Percentiles rank a stretch among this genome's conserved stretches.
phyloP scores from a whole-genome alignment of 2,888 invertebrate species.

The Galeopsomyia nigrocyanea region DNA sequence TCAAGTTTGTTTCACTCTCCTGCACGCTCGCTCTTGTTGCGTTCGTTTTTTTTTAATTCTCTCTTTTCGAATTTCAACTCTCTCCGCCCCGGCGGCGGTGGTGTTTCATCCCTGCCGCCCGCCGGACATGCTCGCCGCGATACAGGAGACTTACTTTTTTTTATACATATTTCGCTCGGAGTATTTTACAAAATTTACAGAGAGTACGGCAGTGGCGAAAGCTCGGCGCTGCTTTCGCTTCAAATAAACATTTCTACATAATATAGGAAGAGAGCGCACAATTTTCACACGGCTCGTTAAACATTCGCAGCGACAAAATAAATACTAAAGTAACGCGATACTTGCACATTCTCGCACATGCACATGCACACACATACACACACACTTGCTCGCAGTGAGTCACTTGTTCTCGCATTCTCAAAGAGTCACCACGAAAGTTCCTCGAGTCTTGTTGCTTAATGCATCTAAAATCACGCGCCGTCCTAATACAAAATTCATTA shows the following conservation, averaged over 20 bases:
- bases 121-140: constrained; percentile 11
- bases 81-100: constrained; percentile 1
- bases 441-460: constrained; percentile 33
- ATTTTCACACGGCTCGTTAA: constrained; percentile 23
- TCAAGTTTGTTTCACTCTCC: constrained; percentile 40
- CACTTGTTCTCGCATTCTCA: constrained; percentile 28
- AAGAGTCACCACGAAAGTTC: constrained; percentile 22
- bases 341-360: neutral
- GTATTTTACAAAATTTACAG: constrained; percentile 49
- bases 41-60: constrained; percentile 4
- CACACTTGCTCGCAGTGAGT: constrained; percentile 12
- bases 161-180: constrained; percentile 36
- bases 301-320: constrained; percentile 38
- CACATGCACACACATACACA: neutral
- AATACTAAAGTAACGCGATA: constrained; percentile 42
- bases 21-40: neutral
- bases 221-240: neutral
- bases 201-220: neutral
- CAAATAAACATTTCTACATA: neutral
- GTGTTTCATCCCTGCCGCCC: constrained; percentile 20
- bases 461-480: constrained; percentile 43
- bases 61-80: constrained; percentile 39
- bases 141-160: constrained; percentile 18
- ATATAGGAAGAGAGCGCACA: constrained; percentile 13
- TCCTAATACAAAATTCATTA: constrained; percentile 52